Evolutionary conservation across 2,113 vertebrate species (phyloP).

Genomic region (Nothoprocta pentlandii): DNA sequence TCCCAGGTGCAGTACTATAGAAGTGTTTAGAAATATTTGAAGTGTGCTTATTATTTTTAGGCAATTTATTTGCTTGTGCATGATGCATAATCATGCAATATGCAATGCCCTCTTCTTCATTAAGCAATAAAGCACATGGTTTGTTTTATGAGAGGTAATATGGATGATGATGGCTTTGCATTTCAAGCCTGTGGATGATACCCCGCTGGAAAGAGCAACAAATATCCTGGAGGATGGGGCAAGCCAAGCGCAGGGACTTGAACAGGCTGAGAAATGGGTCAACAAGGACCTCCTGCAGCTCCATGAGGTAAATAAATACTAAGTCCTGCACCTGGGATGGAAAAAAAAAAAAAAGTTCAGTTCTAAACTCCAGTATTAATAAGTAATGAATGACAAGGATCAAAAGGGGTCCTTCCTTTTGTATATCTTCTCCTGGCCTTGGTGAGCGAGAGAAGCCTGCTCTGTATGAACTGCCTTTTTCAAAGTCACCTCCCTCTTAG

Average conservation of each 20-base stretch:
- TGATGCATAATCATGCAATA: background rate
- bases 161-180: rapidly evolving
- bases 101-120: background rate
- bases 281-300: background rate
- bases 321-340: too few relatives aligned
- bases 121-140: background rate
- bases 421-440: background rate
- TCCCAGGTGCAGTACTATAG: background rate
- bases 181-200: background rate
- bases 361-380: background rate
- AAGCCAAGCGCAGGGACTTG: background rate
- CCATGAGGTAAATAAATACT: background rate
- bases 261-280: background rate
- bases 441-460: background rate
- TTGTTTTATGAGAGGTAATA: background rate
- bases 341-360: too few relatives aligned
- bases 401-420: background rate
- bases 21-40: too few relatives aligned
- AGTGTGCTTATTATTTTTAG: too few relatives aligned
- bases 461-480: background rate
- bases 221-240: background rate
- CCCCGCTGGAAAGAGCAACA: background rate
- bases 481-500: background rate
- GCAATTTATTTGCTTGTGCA: background rate
- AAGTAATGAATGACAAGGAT: background rate